Evolutionary conservation across 2,888 invertebrate species (phyloP).

Genomic region (Lasioglossum villosulum): DNA sequence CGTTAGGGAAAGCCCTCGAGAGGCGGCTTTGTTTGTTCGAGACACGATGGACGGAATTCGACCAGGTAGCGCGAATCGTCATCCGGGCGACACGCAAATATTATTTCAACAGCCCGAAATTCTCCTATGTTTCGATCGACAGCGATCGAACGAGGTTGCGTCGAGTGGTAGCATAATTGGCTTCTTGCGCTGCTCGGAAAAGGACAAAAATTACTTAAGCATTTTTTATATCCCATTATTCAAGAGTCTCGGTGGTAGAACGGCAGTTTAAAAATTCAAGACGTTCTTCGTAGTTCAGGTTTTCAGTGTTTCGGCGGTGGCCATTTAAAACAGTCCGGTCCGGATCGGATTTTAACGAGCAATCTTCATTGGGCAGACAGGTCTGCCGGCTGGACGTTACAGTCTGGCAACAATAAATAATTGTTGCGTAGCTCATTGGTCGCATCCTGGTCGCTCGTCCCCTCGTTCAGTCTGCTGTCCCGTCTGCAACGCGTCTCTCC

Average conservation of each 20-base stretch:
- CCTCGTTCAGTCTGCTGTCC: constrained; percentile 78
- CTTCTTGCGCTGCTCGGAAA: background rate
- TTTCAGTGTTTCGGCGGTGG: constrained; percentile 31
- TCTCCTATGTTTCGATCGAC: constrained; percentile 35
- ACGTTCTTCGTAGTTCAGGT: background rate
- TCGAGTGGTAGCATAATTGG: constrained; percentile 13
- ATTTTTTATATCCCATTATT: background rate
- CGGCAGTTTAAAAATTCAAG: background rate
- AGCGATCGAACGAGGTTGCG: constrained; percentile 10
- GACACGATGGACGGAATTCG: constrained; percentile 51
- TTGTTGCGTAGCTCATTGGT: constrained; percentile 82
- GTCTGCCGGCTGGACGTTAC: constrained; percentile 67
- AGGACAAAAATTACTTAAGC: background rate
- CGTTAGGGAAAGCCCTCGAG: constrained; percentile 37
- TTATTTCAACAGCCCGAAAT: constrained; percentile 52
- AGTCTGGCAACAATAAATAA: constrained; percentile 83
- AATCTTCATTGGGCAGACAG: constrained; percentile 72
- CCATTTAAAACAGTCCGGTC: constrained; percentile 39
- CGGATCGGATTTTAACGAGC: constrained; percentile 68
- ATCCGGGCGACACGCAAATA: constrained; percentile 53
- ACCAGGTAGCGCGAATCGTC: constrained; percentile 46
- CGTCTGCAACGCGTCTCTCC: constrained; percentile 75
- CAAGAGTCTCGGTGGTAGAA: background rate
- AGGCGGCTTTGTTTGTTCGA: constrained; percentile 49
- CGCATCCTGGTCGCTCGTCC: constrained; percentile 82